Percentiles rank a stretch among this genome's conserved stretches.
These are phyloP conservation scores for Calidris pugnax DNA, from an alignment of 2,113 vertebrate species.

Conservation along the genomic window DNA sequence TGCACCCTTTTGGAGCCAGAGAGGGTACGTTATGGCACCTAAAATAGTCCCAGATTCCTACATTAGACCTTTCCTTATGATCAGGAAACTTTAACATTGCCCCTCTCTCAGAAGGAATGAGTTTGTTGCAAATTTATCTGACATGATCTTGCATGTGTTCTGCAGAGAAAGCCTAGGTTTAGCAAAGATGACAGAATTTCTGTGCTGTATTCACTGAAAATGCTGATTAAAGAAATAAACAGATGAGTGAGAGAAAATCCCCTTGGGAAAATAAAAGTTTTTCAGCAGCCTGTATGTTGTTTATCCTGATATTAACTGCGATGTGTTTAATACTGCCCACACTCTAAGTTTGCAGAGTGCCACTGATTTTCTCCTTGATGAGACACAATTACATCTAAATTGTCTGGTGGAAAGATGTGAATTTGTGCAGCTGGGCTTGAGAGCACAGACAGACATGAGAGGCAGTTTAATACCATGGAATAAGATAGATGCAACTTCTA, in stretches of 20 bases:
- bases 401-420: neutral
- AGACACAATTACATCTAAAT: neutral
- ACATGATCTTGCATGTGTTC: neutral
- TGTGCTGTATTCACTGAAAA: neutral
- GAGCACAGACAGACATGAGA: neutral
- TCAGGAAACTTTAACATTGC: neutral
- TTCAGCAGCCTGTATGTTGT: neutral
- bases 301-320: neutral
- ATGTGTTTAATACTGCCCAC: neutral
- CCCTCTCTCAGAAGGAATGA: neutral
- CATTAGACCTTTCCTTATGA: neutral
- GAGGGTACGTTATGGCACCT: neutral
- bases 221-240: neutral
- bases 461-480: neutral
- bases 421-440: neutral
- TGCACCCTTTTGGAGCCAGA: neutral
- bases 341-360: neutral
- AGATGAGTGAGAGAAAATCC: neutral
- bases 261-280: neutral
- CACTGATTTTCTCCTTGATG: conserved; percentile 8
- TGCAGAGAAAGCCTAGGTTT: neutral
- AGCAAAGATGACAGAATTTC: neutral
- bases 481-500: neutral
- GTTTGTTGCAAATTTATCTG: neutral
- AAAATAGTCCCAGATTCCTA: neutral